Evolutionary conservation across 1,140 invertebrate genomes (phyloP).

Genomic region (Drosophila orena): DNA sequence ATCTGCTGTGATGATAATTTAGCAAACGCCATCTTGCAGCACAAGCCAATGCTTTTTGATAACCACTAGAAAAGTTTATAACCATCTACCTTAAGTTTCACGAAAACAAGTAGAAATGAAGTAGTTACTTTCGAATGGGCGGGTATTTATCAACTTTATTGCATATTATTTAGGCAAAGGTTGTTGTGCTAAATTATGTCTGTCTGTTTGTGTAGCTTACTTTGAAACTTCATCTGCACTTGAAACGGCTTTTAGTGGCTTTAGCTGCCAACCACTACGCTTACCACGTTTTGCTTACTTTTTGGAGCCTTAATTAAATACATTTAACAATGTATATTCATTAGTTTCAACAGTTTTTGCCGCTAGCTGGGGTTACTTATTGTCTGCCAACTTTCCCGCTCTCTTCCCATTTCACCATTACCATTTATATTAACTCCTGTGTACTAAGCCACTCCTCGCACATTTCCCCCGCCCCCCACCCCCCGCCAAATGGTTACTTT

Average conservation of each 20-base stretch:
- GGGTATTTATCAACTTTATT: slow-evolving; percentile 14
- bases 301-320: slow-evolving; percentile 62
- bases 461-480: neutral
- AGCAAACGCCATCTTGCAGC: too few species aligned
- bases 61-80: too few species aligned
- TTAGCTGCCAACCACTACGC: too few species aligned
- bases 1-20: too few species aligned
- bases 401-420: neutral
- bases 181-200: neutral
- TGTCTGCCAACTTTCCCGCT: slow-evolving; percentile 16
- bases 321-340: slow-evolving; percentile 72
- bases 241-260: slow-evolving; percentile 8
- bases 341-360: slow-evolving; percentile 66
- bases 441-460: neutral
- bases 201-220: neutral
- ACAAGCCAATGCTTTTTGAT: too few species aligned
- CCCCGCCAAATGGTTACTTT: slow-evolving; percentile 2
- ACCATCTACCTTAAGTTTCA: too few species aligned
- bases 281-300: slow-evolving; percentile 8
- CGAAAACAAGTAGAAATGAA: neutral
- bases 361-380: slow-evolving; percentile 64
- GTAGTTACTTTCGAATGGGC: slow-evolving; percentile 7
- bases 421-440: slow-evolving; percentile 14
- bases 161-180: slow-evolving; percentile 7
- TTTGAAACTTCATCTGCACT: slow-evolving; percentile 17